Percentiles rank a stretch among this genome's conserved stretches.
Conservation (phyloP, 2,113 vertebrate species). For the Caracal caracal region DNA sequence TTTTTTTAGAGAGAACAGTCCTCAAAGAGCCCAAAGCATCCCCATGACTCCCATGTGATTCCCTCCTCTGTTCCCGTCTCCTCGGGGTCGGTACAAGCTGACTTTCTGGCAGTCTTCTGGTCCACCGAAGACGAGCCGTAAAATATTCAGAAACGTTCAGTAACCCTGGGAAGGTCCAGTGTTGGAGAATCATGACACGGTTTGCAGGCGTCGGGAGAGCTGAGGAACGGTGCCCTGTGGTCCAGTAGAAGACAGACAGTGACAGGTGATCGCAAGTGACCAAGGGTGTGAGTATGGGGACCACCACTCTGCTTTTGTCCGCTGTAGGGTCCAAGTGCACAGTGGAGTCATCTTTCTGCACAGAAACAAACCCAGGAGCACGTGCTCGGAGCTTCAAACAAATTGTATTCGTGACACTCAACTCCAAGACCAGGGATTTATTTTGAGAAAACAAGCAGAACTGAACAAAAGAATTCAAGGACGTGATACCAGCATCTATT, state of each 20-base stretch:
- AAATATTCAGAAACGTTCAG: not conserved
- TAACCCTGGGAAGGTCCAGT: not conserved
- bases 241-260: too few species aligned
- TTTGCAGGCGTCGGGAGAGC: not conserved
- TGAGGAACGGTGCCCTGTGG: accelerated
- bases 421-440: not conserved
- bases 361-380: not conserved
- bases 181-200: accelerated
- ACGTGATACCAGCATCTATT: not conserved
- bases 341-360: too few species aligned
- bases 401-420: not conserved
- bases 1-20: not conserved
- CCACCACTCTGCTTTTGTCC: too few species aligned
- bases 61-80: too few species aligned
- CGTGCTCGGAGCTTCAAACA: not conserved
- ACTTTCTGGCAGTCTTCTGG: not conserved
- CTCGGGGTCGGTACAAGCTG: too few species aligned
- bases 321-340: not conserved
- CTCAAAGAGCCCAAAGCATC: not conserved
- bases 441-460: not conserved
- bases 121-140: not conserved
- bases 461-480: too few species aligned
- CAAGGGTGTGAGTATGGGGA: not conserved
- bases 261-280: not conserved
- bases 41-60: not conserved